These are phyloP conservation scores for Tetrax tetrax DNA, from an alignment of 2,113 vertebrate genomes.

Conservation along the genomic window DNA sequence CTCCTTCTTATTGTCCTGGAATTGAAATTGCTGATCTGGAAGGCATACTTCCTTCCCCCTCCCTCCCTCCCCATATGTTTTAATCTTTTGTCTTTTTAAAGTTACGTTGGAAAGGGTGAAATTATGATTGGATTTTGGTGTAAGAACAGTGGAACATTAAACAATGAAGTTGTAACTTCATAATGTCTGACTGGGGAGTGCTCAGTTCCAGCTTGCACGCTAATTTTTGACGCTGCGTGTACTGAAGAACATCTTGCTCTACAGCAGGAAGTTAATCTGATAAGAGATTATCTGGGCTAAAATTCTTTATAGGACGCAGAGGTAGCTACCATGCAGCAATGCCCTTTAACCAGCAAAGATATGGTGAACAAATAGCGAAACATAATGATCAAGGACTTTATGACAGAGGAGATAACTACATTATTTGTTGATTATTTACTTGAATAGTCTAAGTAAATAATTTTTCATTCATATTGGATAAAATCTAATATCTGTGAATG, in stretches of 20 bases:
- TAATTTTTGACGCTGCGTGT: background rate
- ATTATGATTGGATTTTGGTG: background rate
- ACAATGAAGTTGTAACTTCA: background rate
- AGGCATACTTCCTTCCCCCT: background rate
- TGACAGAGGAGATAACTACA: background rate
- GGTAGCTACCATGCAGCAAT: background rate
- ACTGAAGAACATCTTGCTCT: background rate
- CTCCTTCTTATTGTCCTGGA: background rate
- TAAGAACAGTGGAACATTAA: background rate
- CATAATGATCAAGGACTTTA: background rate
- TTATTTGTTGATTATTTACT: background rate
- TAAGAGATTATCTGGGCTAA: background rate
- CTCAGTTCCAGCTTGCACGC: background rate
- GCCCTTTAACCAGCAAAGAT: background rate
- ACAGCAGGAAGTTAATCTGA: background rate
- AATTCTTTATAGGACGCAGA: background rate
- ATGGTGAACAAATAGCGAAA: background rate
- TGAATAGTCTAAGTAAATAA: background rate
- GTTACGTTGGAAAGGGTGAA: background rate
- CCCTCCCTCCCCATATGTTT: background rate
- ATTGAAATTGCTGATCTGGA: conserved; percentile 6
- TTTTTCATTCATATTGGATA: background rate
- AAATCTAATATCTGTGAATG: background rate
- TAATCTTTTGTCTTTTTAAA: background rate
- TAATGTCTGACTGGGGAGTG: background rate